Evolutionary conservation across 2,113 vertebrate genomes (phyloP), one percentile per base, ranked within the genome.

Genomic region (Plectropomus leopardus): DNA sequence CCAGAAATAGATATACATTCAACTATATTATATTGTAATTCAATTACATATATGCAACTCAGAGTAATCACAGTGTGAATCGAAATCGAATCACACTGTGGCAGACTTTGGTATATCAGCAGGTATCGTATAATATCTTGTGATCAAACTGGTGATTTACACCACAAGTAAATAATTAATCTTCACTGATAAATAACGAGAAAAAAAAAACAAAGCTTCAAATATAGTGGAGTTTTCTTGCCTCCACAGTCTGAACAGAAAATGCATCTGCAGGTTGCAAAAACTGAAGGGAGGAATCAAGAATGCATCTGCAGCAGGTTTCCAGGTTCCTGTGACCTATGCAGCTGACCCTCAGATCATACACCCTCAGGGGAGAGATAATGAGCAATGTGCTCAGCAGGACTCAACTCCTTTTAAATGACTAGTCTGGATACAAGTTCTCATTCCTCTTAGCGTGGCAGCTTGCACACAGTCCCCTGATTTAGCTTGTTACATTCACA

Each of bases 321-420:
- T 79, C 30, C 44, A 72, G 61, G 79, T 61, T 79, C 54, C 34
- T 48, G 69, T 60, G 72, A 81, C 81, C 78, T 67, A 66, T 59
- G 57, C 36, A 55, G 64, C 68, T 67, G 82, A 89, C 79, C 79
- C 75, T 53, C 11, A 19, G 75, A 80, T 80, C 78, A 63, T 13
- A 60, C 80, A 75, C 75, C 76, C 70, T 72, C 1, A 45, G 59
- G 68, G 65, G 24, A 77, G 60, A 65, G 51, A 87, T 85, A 89
- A 85, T 88, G 79, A 89, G 81, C 68, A 65, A 11, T 55, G 68
- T 68, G 74, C 80, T 80, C 80, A 73, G 82, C 63, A 17, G 82
- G 82, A 75, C 30, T 71, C 70, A 24, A 68, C 47, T 36, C 60
- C 14, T 79, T 40, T 40, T 45, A 55, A 73, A 58, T 24, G 36